These are phyloP conservation scores for Podarcis muralis DNA, from an alignment of 2,113 vertebrate genomes.

Conservation along the genomic window DNA sequence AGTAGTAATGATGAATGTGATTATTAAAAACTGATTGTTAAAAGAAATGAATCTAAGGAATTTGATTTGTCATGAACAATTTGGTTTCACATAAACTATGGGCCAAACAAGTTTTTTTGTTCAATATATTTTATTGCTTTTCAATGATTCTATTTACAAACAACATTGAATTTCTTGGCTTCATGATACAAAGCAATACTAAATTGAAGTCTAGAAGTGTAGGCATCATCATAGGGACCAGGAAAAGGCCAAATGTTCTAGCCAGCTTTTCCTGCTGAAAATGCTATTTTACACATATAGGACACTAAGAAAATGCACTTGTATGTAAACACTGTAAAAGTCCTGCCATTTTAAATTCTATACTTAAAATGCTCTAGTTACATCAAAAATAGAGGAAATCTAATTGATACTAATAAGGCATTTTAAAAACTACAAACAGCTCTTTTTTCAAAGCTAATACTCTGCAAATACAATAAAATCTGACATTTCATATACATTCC, in stretches of 20 bases:
- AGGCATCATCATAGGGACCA: constrained; percentile 80
- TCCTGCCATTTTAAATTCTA: constrained; percentile 89
- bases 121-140: constrained; percentile 94
- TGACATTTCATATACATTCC: constrained; percentile 97
- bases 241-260: constrained; percentile 76
- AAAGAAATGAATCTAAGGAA: constrained; percentile 89
- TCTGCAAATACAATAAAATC: constrained; percentile 96
- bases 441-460: constrained; percentile 93
- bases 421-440: constrained; percentile 93
- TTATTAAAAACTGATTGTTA: constrained; percentile 94
- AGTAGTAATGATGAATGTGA: constrained; percentile 90
- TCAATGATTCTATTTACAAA: constrained; percentile 93
- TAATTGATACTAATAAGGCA: constrained; percentile 91
- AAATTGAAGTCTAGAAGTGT: constrained; percentile 84
- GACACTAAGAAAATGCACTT: constrained; percentile 93
- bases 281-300: constrained; percentile 89
- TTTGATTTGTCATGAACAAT: constrained; percentile 79
- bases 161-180: constrained; percentile 88
- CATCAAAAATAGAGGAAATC: constrained; percentile 94
- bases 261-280: constrained; percentile 79
- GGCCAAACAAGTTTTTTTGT: constrained; percentile 89
- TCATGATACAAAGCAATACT: constrained; percentile 90
- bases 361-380: constrained; percentile 92
- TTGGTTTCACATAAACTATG: constrained; percentile 90
- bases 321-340: constrained; percentile 96